Evolutionary conservation across 2,888 invertebrate species (phyloP).

Genomic region (Amblyjoppa proteus): DNA sequence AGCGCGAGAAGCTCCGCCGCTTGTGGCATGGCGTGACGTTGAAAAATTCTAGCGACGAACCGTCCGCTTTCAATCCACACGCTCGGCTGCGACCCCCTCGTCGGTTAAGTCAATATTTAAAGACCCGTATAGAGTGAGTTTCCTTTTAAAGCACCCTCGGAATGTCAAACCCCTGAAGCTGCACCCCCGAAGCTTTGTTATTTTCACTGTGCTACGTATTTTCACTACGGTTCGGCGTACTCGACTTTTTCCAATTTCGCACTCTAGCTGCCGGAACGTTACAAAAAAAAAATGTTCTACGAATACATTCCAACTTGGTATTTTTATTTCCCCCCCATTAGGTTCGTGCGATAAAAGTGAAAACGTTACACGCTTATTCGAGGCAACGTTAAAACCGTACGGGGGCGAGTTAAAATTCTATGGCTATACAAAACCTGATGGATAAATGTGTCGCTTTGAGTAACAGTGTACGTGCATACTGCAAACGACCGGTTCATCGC

Average conservation of each 20-base stretch:
- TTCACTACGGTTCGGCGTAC: background rate
- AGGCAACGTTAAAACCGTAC: background rate
- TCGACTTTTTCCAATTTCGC: background rate
- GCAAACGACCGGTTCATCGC: slow-evolving; percentile 8
- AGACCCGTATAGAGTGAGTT: slow-evolving; percentile 21
- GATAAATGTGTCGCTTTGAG: background rate
- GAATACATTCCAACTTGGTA: background rate
- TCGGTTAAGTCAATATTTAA: slow-evolving; percentile 42
- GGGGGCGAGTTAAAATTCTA: background rate
- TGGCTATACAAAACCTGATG: background rate
- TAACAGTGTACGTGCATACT: background rate
- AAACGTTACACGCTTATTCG: background rate
- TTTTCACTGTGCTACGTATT: background rate
- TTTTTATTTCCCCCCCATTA: background rate
- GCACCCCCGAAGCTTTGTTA: slow-evolving; percentile 23
- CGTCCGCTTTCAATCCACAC: slow-evolving; percentile 6
- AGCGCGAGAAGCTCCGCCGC: no score
- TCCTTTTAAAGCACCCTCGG: slow-evolving; percentile 36
- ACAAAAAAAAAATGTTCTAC: background rate
- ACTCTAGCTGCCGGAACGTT: background rate
- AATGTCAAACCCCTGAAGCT: background rate
- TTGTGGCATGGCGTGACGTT: background rate
- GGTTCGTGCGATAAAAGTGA: background rate
- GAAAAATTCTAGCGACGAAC: background rate
- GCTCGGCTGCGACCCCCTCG: background rate